Evolutionary conservation across 2,888 invertebrate species (phyloP), one percentile per base, ranked within the genome.

Genomic region (Macroteleia sp.): DNA sequence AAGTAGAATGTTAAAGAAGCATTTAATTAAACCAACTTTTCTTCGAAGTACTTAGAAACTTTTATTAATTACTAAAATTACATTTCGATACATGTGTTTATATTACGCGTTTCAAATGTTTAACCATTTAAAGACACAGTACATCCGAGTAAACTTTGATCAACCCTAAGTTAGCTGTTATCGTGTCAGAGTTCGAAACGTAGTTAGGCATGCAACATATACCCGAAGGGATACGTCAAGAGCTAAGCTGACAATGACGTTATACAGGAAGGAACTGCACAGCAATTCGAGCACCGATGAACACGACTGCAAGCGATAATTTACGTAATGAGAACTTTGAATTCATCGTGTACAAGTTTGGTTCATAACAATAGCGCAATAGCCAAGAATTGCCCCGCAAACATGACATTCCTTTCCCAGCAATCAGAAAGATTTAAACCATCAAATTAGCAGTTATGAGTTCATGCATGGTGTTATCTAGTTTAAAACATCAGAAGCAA

Each of bases 161-260:
- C 70, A 48, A 73, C 48, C 69, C 64, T 48, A 73, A 76, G 69
- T 79, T 73, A 64, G 69, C 64, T 69, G 73, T 79, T 76, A 79
- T 76, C 69, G 69, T 76, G 79, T 73, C 73, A 79, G 48, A 79
- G 76, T 76, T 79, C 69, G 66, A 69, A 76, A 76, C 48, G 76
- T 57, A 73, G 76, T 76, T 79, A 79, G 61, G 57, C 67, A 70
- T 75, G 70, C 77, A 70, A 71, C 62, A 73, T 70, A 56, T 67
- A 66, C 64, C 80, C 66, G 44, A 52, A 70, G 77, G 74, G 77
- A 77, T 62, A 67, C 77, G 73, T 70, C 77, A 70, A 77, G 77
- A 69, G 73, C 69, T 48, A 64, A 73, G 62, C 73, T 69, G 77
- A 74, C 77, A 73, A 77, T 74, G 62, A 64, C 64, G 77, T 77